Evolutionary conservation across 2,797 vertebrate species (phyloP), one percentile per base, ranked within the genome.

Genomic region (Pantherophis vulpinus): DNA sequence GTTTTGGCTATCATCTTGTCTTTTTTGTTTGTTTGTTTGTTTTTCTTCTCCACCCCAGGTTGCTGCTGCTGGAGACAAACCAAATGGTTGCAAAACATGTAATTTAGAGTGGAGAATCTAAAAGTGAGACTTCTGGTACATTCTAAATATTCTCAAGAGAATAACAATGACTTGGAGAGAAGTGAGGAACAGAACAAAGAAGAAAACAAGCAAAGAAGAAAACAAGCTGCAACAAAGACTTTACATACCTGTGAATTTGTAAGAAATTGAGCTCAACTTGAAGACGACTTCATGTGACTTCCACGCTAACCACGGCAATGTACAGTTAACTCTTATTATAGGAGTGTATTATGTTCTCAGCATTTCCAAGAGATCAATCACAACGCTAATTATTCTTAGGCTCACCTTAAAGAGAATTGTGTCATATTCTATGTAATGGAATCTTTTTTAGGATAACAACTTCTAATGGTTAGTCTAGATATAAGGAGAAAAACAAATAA

Each of bases 401-500:
- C 18, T 55, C 55, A 59, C n/a, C 37, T 90, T 90, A 92, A 92
- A 61, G 55, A 42, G 89, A 89, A 70, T 54, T 93, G 56, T 93
- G 94, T 87, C 79, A 90, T 94, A 23, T 90, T 79, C 60, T 74
- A 91, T 90, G 93, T 83, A 94, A 94, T 91, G 89, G 93, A 92
- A 93, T 92, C 47, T 87, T 94, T 27, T 10, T 94, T 87, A 90
- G 66, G 20, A 92, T 66, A 92, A 23, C 1, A 87, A 94, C 3
- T 92, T 83, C 11, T 70, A 70, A 94, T 6, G 1, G 91, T 91
- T 92, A 70, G 91, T 61, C 47, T 92, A 70, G 89, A 94, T 93
- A 88, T 59, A 25, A 93, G 90, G 90, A 90, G 27, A 93, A 93
- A 95, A 93, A 20, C 29, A 91, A 91, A 94, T 91, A 87, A 94